A percentile compares a stretch with the other conserved stretches of the same genome.
Evolutionary conservation across 2,113 vertebrate genomes (phyloP).

Genomic region (Nothocercus nigrocapillus): DNA sequence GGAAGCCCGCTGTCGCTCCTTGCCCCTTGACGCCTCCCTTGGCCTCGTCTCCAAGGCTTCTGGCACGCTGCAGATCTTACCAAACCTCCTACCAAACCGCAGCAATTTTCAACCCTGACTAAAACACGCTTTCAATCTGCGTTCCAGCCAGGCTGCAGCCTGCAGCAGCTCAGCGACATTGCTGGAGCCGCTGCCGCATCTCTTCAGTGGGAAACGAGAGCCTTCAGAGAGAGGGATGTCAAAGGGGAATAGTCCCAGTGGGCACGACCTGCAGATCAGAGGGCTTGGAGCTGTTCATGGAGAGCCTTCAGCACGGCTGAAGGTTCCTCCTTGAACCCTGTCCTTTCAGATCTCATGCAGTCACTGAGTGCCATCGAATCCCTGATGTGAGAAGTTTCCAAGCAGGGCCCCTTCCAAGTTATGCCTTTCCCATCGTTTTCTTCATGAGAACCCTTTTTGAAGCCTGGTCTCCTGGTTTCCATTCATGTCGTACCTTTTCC

Average conservation of each 20-base stretch:
- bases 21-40: no score
- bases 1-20: accelerated
- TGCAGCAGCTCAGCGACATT: not conserved
- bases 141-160: not conserved
- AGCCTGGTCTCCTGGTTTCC: not conserved
- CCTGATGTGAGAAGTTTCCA: not conserved
- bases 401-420: not conserved
- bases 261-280: accelerated
- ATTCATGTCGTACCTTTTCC: not conserved
- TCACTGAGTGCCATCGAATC: not conserved
- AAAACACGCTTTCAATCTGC: not conserved
- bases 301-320: not conserved
- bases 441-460: not conserved
- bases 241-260: not conserved
- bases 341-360: not conserved
- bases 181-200: not conserved
- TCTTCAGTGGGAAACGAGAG: not conserved
- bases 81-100: not conserved
- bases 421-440: accelerated
- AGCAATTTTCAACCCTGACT: not conserved
- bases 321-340: not conserved
- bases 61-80: not conserved
- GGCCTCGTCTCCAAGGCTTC: no score
- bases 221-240: not conserved
- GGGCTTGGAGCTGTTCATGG: accelerated